Percentiles rank a stretch among this genome's conserved stretches.
Conservation (phyloP, 2,797 vertebrate genomes). For the Nannoperca australis region DNA sequence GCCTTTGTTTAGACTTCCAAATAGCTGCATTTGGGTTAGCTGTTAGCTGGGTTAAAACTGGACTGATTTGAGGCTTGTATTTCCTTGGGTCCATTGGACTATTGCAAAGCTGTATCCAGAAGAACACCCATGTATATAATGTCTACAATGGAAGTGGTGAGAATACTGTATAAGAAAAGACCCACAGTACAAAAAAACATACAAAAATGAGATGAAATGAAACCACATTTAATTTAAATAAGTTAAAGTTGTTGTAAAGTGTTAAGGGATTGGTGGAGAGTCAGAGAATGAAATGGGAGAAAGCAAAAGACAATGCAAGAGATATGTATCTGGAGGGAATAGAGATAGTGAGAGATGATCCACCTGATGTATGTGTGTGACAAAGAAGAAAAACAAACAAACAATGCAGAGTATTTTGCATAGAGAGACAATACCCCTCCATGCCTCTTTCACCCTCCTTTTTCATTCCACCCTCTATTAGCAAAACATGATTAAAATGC, state of each 20-base stretch:
- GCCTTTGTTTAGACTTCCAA: slow-evolving; percentile 37
- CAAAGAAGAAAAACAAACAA: slow-evolving; percentile 75
- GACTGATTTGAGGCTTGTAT: slow-evolving; percentile 8
- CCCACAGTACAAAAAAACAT: slow-evolving; percentile 15
- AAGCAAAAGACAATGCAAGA: slow-evolving; percentile 63
- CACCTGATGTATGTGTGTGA: slow-evolving; percentile 71
- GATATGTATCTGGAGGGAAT: slow-evolving; percentile 67
- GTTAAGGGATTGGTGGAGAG: slow-evolving; percentile 39
- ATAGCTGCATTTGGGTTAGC: slow-evolving; percentile 2
- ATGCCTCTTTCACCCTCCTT: slow-evolving; percentile 77
- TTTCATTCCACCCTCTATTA: slow-evolving; percentile 81
- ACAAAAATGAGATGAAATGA: not conserved
- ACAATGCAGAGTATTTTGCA: slow-evolving; percentile 78
- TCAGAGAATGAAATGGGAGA: slow-evolving; percentile 51
- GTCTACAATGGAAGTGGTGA: slow-evolving; percentile 20
- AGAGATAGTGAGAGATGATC: slow-evolving; percentile 67
- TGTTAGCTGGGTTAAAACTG: slow-evolving; percentile 1
- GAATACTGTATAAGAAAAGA: slow-evolving; percentile 10
- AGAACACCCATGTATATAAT: slow-evolving; percentile 1
- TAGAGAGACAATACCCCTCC: slow-evolving; percentile 78
- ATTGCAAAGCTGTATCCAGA: not conserved
- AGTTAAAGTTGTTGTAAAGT: slow-evolving; percentile 41
- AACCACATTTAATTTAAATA: slow-evolving; percentile 47
- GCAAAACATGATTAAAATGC: slow-evolving; percentile 88
- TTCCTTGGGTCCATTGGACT: not conserved